Base-by-base conservation (phyloP, 2,797 vertebrate species). In the Valencia hispanica region DNA sequence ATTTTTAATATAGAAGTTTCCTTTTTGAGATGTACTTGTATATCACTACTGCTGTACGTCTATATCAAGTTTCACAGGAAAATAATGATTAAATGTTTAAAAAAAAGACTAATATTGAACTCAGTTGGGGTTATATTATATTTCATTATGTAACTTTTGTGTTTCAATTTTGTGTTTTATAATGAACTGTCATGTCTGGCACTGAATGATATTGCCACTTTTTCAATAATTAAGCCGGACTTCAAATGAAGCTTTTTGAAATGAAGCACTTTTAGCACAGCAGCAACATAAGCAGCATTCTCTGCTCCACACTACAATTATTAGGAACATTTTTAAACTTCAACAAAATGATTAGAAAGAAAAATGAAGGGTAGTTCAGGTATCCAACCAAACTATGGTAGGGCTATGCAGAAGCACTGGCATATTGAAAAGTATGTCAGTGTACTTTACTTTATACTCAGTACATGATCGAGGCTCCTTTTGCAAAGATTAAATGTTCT, bases 321-420 rank as follows among this genome's bases (percentile, higher is more conserved):
- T 92, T 90, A 88, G 88, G 57, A 82, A 85, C 87, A 90, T 90
- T 83, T 82, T 83, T 81, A 87, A 92, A 83, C 82, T 72, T 81
- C 74, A 85, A 87, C 79, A 88, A 85, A 89, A 91, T 90, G 88
- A 89, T 80, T 82, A 83, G 71, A 86, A 89, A 91, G 86, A 91
- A 88, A 92, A 92, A 89, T 79, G 78, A 84, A 89, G 89, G 89
- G 82, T 84, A 91, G 92, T 88, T 91, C 85, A 93, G 89, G 91
- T 93, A 86, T 89, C 87, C 85, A 65, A 75, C 68, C 75, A 86
- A 80, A 81, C 88, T 91, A 88, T 89, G 87, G 86, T 2, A 48
- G 17, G 17, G 5, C 1, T 3, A 18, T 48, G 10, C 8, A 43
- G 41, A 43, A 15, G 17, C 1, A 48, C 18, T 48, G 14, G 47